Base-by-base conservation (phyloP, 2,888 invertebrate species). In the Sceliomorpha sp. region DNA sequence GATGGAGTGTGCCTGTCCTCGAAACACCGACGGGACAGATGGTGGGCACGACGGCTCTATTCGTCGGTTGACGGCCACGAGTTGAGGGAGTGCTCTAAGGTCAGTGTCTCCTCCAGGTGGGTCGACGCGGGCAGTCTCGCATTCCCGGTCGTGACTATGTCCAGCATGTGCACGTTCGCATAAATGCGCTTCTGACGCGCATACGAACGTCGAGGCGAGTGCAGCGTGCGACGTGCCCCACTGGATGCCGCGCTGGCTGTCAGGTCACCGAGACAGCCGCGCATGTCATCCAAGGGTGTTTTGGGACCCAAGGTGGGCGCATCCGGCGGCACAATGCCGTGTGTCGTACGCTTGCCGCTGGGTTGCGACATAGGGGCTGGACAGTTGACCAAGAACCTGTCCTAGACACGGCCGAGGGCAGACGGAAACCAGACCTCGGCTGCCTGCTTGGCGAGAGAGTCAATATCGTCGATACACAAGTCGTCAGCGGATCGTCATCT, bases 291-390 rank as follows among this genome's bases (percentile, higher is more conserved):
- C 86, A 88, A 45, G 50, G 50, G 14, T 86, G 86, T 64, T 67
- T 66, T 32, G 39, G 84, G 27, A 87, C 86, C 1, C 85, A 87
- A 66, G 84, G 83, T 70, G 85, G 79, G 2, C 67, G 83, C 1
- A 73, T 87, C 0, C 14, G 72, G 31, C 71, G 86, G 5, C 87
- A 88, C 29, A 70, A 86, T 15, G 82, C 74, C 0, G 70, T 84
- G 1, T 71, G 68, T 20, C 62, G 72, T 5, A 48, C 53, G 0
- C 14, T 85, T 0, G 73, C 75, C 0, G 44, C 62, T 0, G 75
- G 70, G 7, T 63, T 87, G 44, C 7, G 44, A 0, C 55, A 68
- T 3, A 63, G 64, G 6, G 81, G 81, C 1, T 85, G 83, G 81
- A 15, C 12, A 0, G 81, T 84, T 1, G 62, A 64, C 6, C 14